Base-by-base conservation (phyloP, 2,888 invertebrate genomes). In the Tetanocera ferruginea region DNA sequence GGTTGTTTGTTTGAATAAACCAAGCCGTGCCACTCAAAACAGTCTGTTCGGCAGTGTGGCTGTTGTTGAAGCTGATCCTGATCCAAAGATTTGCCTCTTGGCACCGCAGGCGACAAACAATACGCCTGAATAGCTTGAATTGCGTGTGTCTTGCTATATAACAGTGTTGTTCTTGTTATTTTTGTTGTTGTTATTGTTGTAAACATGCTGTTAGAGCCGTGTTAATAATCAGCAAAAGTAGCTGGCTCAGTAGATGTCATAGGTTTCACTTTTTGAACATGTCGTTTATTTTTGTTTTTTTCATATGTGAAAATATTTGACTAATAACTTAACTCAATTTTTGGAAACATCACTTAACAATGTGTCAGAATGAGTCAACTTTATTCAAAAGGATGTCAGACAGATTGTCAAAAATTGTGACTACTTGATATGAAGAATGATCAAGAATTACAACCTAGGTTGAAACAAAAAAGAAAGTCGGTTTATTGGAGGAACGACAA, bases 191-290 rank as follows among this genome's bases (percentile, higher is more conserved):
- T 19, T 60, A 8, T 60, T 60, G 60, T 28, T 60, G 25, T 28
- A 25, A 43, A 43, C 43, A 60, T 60, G 9, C 37, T 37, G 11
- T 43, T 43, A 11, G 11, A 43, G 60, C 60, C 17, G 28, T 60
- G 25, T 28, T 60, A 28, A 60, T 60, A 25, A 60, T 60, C 60
- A 60, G 23, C 60, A 60, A 19, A 60, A 60, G 60, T 28, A 60
- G 60, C 28, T 28, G 25, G 25, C 11, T 60, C 37, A 37, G 37
- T 23, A 9, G 28, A 60, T 60, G 60, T 25, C 19, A 60, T 25
- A 60, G 60, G 28, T 28, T 60, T 28, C 28, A 11, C 4, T 57
- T 57, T 57, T 60, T 25, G 11, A 28, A 9, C 5, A 25, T 23
- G 4, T 60, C 9, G 11, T 60, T 25, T 60, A 9, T 60, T 60